A percentile compares a stretch with the other conserved stretches of the same genome.
Evolutionary conservation across 1,140 invertebrate genomes (phyloP).

Genomic region (Apis florea): DNA sequence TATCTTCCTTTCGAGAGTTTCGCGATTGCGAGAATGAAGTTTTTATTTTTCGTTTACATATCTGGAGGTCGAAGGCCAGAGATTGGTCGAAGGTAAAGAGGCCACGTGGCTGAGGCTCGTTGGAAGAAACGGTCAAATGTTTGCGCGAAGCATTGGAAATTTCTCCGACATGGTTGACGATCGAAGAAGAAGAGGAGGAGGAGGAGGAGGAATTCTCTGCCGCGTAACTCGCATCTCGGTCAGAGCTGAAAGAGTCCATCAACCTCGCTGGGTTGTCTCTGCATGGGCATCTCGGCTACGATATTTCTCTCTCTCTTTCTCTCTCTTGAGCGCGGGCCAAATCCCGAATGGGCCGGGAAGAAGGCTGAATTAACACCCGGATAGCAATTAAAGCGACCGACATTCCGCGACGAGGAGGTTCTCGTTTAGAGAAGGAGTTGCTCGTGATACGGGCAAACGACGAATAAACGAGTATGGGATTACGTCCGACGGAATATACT

Average conservation of each 20-base stretch:
- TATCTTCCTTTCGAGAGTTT: too few species aligned
- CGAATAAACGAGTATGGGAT: neutral
- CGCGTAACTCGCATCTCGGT: neutral
- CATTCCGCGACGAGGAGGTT: slow-evolving; percentile 6
- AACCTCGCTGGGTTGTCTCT: slow-evolving; percentile 7
- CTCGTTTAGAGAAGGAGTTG: neutral
- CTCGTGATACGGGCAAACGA: neutral
- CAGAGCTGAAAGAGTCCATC: slow-evolving; percentile 38
- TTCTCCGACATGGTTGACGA: neutral
- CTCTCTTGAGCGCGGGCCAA: slow-evolving; percentile 39
- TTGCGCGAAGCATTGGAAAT: neutral
- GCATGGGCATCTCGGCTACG: neutral
- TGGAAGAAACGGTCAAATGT: neutral
- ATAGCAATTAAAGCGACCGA: slow-evolving; percentile 46
- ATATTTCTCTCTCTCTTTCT: neutral
- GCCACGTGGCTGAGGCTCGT: neutral
- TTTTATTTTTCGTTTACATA: neutral
- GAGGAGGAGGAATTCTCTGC: too few species aligned
- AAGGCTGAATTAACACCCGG: slow-evolving; percentile 50
- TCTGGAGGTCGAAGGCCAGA: neutral
- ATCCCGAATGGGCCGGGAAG: slow-evolving; percentile 40
- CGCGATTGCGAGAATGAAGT: too few species aligned
- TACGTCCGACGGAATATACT: too few species aligned
- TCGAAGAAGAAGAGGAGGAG: neutral
- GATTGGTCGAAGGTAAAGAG: neutral